Conservation (phyloP, 1,140 invertebrate species). For the Neuroterus valhalla region DNA sequence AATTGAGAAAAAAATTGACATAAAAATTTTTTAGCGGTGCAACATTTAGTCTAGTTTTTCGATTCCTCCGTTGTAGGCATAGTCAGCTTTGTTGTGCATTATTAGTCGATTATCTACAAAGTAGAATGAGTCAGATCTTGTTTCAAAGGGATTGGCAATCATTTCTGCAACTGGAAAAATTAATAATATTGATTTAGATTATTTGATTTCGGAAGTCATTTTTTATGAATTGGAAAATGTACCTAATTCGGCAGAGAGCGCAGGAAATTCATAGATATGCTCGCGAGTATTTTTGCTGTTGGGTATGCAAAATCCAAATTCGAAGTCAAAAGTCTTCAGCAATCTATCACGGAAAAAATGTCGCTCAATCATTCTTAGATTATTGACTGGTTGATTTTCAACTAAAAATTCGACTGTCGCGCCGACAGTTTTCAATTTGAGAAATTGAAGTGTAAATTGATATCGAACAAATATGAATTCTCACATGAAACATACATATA, state of each 20-base stretch:
- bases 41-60: constrained; percentile 53
- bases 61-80: constrained; percentile 90
- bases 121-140: constrained; percentile 98
- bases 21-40: not conserved
- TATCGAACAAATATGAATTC: constrained; percentile 98
- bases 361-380: constrained; percentile 98
- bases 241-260: constrained; percentile 90
- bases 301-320: constrained; percentile 99
- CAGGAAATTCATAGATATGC: constrained; percentile 99
- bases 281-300: constrained; percentile 98
- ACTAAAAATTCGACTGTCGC: constrained; percentile 98
- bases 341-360: constrained; percentile 96
- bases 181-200: constrained; percentile 39
- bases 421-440: constrained; percentile 96
- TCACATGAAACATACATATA: no score
- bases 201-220: constrained; percentile 16
- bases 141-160: constrained; percentile 97
- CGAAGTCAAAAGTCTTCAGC: constrained; percentile 99
- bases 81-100: constrained; percentile 99
- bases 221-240: constrained; percentile 65
- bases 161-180: constrained; percentile 92
- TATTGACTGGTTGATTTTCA: constrained; percentile 91
- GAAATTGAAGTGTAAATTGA: constrained; percentile 96
- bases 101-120: constrained; percentile 97
- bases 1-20: constrained; percentile 22